Base-by-base conservation (phyloP, 2,888 invertebrate species). In the Diabrotica balteata region DNA sequence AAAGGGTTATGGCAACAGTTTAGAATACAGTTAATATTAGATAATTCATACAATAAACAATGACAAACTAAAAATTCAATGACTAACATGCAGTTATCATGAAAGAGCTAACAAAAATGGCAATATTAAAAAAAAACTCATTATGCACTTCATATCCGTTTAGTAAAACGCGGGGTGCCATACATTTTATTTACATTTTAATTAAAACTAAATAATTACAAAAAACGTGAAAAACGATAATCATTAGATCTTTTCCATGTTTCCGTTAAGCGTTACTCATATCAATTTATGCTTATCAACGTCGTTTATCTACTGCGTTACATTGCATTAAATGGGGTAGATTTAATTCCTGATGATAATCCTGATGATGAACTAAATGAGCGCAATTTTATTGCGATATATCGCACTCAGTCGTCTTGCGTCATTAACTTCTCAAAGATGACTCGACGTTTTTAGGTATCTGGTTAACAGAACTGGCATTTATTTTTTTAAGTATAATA, bases 311-410 rank as follows among this genome's bases (percentile, higher is more conserved):
- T 64, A 22, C 22, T 44, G 22, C 58, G 47, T 58, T 52, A 52
- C 49, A 43, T 58, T 52, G 43, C 64, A 59, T 58, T 22, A 64
- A 64, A 58, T 46, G 46, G 52, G 64, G 58, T 58, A 52, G 64
- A 64, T 55, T 58, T 58, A 58, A 64, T 59, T 64, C 44, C 45
- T 8, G 55, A 59, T 58, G 64, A 64, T 64, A 64, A 52, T n/a
- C n/a, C n/a, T n/a, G n/a, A n/a, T n/a, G n/a, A 64, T 51, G 45
- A 45, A 64, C n/a, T 51, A 64, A 58, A 64, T 53, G 64, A 64
- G 42, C 22, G 43, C 44, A 58, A 64, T 58, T 64, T 64, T 52
- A 59, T 64, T 44, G 52, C 64, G 52, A 51, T 45, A 58, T 55
- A 57, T 63, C 57, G 51, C 49, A 57, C 49, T 57, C 57, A 50